Percentiles rank a stretch among this genome's conserved stretches.
phyloP scores from a whole-genome alignment of 2,113 vertebrate genomes.

The Diphyllodes magnificus region DNA sequence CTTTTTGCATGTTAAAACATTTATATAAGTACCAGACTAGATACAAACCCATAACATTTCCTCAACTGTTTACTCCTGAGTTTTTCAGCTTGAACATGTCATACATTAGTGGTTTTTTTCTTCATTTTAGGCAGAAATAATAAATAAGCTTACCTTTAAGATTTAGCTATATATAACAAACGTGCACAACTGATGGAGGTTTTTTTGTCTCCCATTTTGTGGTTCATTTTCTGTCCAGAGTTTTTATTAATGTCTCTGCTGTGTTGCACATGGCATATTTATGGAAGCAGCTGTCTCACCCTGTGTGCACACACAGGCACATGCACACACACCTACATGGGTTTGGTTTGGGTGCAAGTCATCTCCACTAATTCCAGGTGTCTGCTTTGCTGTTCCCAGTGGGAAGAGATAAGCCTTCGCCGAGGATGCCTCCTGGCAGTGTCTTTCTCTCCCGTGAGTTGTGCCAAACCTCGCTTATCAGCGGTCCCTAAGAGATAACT shows the following conservation, averaged over 20 bases:
- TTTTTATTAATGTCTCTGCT: background rate
- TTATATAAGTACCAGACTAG: too few species aligned
- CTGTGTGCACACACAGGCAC: background rate
- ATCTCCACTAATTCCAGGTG: background rate
- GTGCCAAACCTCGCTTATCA: background rate
- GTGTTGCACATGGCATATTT: background rate
- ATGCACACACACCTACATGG: fast-evolving
- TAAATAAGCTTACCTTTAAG: slow-evolving; percentile 1
- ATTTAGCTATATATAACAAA: background rate
- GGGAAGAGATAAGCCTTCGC: background rate
- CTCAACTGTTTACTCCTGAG: too few species aligned
- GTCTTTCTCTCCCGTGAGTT: background rate
- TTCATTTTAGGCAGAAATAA: too few species aligned
- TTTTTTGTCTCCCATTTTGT: slow-evolving; percentile 1
- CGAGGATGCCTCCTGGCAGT: background rate
- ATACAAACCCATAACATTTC: too few species aligned
- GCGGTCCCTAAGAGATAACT: background rate
- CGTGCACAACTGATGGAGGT: background rate
- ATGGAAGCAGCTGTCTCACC: background rate
- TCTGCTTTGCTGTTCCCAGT: background rate
- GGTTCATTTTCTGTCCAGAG: background rate
- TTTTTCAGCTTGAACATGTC: too few species aligned
- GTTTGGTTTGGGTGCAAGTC: background rate
- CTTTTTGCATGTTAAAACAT: too few species aligned
- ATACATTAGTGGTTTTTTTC: too few species aligned